phyloP scores from a whole-genome alignment of 2,888 invertebrate species.

The Macrosiphum euphorbiae region DNA sequence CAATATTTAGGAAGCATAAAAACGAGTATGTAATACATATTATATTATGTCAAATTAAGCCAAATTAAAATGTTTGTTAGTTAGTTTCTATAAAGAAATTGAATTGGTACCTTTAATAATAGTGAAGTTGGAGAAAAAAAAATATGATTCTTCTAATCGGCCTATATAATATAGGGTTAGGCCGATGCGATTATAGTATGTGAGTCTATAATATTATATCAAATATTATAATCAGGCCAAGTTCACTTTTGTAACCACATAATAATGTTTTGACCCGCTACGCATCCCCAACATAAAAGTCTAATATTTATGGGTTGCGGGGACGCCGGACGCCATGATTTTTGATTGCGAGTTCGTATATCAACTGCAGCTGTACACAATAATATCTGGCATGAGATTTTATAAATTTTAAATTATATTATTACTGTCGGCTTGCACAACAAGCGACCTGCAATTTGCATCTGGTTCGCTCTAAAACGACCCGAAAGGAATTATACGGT shows the following conservation, averaged over 20 bases:
- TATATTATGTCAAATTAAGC: neutral
- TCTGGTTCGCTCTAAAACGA: neutral
- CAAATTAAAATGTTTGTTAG: neutral
- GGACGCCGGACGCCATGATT: no score
- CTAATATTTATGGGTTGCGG: no score
- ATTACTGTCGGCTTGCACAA: neutral
- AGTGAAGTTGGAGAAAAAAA: neutral
- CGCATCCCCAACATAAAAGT: no score
- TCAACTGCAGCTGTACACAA: neutral
- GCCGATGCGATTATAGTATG: neutral
- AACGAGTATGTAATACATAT: neutral
- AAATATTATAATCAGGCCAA: neutral
- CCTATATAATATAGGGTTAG: neutral
- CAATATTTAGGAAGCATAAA: neutral
- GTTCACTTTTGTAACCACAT: neutral
- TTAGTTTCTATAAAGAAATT: neutral
- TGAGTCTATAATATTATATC: no score
- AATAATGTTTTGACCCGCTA: no score
- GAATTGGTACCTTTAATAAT: neutral
- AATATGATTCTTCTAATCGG: neutral
- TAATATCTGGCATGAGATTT: neutral
- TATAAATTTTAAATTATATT: conserved; percentile 13
- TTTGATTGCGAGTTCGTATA: no score
- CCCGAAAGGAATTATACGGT: neutral
- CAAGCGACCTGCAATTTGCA: neutral